These are phyloP conservation scores for Trachelus stipa DNA, from an alignment of 2,888 invertebrate species.

Conservation along the genomic window DNA sequence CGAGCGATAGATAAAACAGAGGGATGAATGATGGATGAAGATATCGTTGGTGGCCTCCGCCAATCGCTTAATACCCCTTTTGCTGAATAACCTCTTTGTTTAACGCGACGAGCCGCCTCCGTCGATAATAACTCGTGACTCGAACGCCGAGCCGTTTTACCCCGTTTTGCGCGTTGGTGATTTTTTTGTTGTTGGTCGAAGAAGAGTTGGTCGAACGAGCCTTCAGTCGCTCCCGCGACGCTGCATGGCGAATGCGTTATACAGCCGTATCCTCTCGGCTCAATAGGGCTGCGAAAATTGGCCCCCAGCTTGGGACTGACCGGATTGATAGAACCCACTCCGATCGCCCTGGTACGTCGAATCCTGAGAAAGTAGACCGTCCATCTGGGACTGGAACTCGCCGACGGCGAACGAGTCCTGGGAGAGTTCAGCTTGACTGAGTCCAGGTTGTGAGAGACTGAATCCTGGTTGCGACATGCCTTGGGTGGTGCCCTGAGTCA, in stretches of 20 bases:
- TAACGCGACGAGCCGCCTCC: conserved; percentile 49
- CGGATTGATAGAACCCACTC: conserved; percentile 72
- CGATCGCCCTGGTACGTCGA: conserved; percentile 83
- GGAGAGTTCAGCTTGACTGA: conserved; percentile 80
- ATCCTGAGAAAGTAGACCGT: conserved; percentile 94
- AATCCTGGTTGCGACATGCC: conserved; percentile 81
- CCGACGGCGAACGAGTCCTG: conserved; percentile 86
- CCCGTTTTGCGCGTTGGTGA: conserved; percentile 57
- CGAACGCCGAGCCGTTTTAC: conserved; percentile 57
- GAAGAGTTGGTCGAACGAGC: conserved; percentile 64
- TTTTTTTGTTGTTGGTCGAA: conserved; percentile 58
- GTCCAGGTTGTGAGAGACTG: conserved; percentile 75
- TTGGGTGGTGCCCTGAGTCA: conserved; percentile 69
- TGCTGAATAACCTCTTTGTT: conserved; percentile 21
- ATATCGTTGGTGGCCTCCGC: neutral
- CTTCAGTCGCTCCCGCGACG: conserved; percentile 67
- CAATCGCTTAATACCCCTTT: neutral
- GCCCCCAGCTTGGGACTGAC: conserved; percentile 69
- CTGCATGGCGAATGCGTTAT: conserved; percentile 65
- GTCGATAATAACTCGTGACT: conserved; percentile 43
- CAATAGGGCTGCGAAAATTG: conserved; percentile 78
- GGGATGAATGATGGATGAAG: neutral
- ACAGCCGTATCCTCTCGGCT: conserved; percentile 65
- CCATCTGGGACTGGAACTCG: conserved; percentile 93
- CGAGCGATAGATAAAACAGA: neutral